A percentile compares a stretch with the other conserved stretches of the same genome.
Conservation (phyloP, 2,797 vertebrate species). For the Arrhamphus sclerolepis region DNA sequence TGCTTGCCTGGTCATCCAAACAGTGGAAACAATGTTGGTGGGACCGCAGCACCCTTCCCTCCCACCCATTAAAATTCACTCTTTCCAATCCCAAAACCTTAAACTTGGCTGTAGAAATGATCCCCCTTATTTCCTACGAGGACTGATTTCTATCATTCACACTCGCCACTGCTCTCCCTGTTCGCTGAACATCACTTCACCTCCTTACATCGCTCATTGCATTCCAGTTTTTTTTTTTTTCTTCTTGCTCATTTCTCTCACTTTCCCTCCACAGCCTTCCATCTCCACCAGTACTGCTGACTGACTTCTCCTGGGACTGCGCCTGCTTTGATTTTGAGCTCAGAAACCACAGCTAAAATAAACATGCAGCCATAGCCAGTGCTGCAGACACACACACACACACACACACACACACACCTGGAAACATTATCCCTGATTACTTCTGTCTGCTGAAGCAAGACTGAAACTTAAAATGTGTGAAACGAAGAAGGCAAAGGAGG, state of each 20-base stretch:
- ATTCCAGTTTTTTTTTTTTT: constrained; percentile 13
- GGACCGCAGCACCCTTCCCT: constrained; percentile 62
- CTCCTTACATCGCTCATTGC: constrained; percentile 12
- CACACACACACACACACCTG: constrained; percentile 41
- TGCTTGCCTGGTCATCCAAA: constrained; percentile 73
- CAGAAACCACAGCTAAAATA: constrained; percentile 83
- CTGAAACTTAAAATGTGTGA: constrained; percentile 30
- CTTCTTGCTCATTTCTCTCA: constrained; percentile 26
- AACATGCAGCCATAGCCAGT: constrained; percentile 57
- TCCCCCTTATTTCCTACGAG: constrained; percentile 16
- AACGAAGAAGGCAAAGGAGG: constrained; percentile 44
- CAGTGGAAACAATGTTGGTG: constrained; percentile 78
- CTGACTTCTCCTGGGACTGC: constrained; percentile 70
- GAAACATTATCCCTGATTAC: constrained; percentile 58
- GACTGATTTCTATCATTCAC: constrained; percentile 36
- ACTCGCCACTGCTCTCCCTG: constrained; percentile 11
- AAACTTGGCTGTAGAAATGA: constrained; percentile 40
- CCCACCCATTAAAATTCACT: constrained; percentile 65
- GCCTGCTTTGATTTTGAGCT: constrained; percentile 74
- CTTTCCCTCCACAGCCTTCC: constrained; percentile 45
- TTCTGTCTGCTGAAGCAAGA: constrained; percentile 33
- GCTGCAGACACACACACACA: constrained; percentile 28
- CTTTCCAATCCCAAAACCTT: constrained; percentile 53
- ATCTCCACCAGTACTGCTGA: constrained; percentile 72
- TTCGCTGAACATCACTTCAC: not conserved